These are phyloP conservation scores for Laticauda laticaudata DNA, from an alignment of 2,113 vertebrate species.

Conservation along the genomic window DNA sequence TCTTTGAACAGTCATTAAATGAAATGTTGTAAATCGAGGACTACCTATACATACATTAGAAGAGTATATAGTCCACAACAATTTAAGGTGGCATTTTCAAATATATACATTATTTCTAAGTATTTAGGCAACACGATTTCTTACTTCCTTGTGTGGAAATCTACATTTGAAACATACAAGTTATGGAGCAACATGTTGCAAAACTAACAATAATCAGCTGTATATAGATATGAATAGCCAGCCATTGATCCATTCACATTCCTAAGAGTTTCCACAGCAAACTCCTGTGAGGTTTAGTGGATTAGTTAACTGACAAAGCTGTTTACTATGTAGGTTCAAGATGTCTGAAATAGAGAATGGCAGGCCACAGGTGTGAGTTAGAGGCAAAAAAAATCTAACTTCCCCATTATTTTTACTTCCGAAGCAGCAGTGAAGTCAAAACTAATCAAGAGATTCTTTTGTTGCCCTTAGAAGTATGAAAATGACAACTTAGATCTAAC, in stretches of 20 bases:
- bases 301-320: neutral
- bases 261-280: slow-evolving; percentile 33
- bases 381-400: slow-evolving; percentile 28
- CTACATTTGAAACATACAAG: slow-evolving; percentile 23
- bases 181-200: slow-evolving; percentile 44
- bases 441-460: slow-evolving; percentile 47
- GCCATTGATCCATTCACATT: slow-evolving; percentile 3
- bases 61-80: slow-evolving; percentile 47
- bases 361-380: neutral
- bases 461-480: slow-evolving; percentile 49
- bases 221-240: slow-evolving; percentile 29
- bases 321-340: slow-evolving; percentile 33
- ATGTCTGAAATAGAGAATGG: slow-evolving; percentile 10
- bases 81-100: slow-evolving; percentile 54
- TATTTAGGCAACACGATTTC: slow-evolving; percentile 42
- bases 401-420: slow-evolving; percentile 45
- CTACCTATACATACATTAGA: neutral
- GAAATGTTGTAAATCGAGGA: too few relatives aligned
- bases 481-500: slow-evolving; percentile 50
- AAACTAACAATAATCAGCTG: slow-evolving; percentile 55
- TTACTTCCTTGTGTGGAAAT: slow-evolving; percentile 48
- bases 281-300: slow-evolving; percentile 10
- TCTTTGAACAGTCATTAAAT: too few relatives aligned
- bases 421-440: slow-evolving; percentile 37
- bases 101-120: slow-evolving; percentile 61